These are phyloP conservation scores for Gymnocephalus cernua DNA, from an alignment of 2,113 vertebrate genomes.

Conservation along the genomic window DNA sequence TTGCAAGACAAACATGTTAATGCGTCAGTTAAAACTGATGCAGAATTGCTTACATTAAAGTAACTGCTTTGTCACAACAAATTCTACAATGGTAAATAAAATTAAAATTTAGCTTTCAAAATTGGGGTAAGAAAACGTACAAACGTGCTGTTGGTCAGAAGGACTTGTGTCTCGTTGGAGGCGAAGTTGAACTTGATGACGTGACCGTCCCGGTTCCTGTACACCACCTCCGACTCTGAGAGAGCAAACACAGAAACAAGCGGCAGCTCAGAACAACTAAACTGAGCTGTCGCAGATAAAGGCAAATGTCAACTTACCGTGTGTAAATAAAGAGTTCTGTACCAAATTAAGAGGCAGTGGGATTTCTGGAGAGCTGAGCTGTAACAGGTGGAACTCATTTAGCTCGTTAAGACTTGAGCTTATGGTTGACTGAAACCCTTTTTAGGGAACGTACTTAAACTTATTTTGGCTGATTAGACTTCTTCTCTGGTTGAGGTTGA, in stretches of 20 bases:
- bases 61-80: neutral
- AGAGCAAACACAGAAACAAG: neutral
- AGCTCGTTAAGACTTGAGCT: neutral
- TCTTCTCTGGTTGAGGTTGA: neutral
- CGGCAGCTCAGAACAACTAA: neutral
- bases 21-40: too few species aligned
- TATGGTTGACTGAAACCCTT: too few species aligned
- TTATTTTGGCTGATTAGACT: too few species aligned
- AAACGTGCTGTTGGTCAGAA: conserved; percentile 94
- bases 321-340: neutral
- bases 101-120: neutral
- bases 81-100: neutral
- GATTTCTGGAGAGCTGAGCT: neutral
- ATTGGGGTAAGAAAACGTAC: conserved; percentile 79
- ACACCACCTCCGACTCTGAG: conserved; percentile 92
- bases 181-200: conserved; percentile 92
- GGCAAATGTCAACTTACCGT: neutral
- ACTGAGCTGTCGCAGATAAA: neutral
- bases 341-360: neutral
- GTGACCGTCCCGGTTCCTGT: conserved; percentile 91
- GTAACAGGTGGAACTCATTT: neutral
- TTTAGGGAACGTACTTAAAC: too few species aligned
- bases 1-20: neutral
- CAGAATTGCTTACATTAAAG: neutral
- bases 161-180: conserved; percentile 88